Evolutionary conservation across 1,140 invertebrate species (phyloP).

Genomic region (Odontomachus brunneus): DNA sequence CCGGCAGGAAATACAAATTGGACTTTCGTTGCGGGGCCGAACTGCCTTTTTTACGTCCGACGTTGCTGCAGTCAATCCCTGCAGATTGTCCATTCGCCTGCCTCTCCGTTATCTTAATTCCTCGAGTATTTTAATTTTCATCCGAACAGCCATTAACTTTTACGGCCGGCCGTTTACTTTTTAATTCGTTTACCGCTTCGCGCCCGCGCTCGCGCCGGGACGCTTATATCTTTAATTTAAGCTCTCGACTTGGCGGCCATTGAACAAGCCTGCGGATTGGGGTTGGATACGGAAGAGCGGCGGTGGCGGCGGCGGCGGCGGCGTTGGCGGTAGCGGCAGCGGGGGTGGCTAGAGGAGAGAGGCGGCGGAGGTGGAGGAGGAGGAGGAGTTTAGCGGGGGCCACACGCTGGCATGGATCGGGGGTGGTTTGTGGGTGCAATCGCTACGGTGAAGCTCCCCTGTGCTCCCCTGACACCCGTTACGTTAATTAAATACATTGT

Average conservation of each 20-base stretch:
- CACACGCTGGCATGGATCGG: conserved; percentile 72
- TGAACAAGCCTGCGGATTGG: conserved; percentile 75
- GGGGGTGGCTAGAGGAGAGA: conserved; percentile 43
- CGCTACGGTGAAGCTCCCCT: conserved; percentile 76
- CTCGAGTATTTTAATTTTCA: conserved; percentile 85
- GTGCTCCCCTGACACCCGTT: conserved; percentile 82
- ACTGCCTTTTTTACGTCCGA: conserved; percentile 53
- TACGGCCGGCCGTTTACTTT: conserved; percentile 84
- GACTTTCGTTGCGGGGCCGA: conserved; percentile 45
- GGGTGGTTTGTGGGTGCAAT: conserved; percentile 82
- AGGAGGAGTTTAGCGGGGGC: conserved; percentile 72
- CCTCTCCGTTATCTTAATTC: conserved; percentile 78
- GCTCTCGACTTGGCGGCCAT: conserved; percentile 79
- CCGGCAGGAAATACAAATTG: conserved; percentile 54
- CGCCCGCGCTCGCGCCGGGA: conserved; percentile 60
- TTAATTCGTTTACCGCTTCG: conserved; percentile 84
- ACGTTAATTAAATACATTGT: conserved; percentile 86
- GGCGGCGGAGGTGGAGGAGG: conserved; percentile 57
- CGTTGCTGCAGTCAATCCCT: conserved; percentile 61
- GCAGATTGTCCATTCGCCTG: conserved; percentile 59
- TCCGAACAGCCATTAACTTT: conserved; percentile 84
- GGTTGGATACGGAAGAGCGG: conserved; percentile 63
- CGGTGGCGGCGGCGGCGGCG: conserved; percentile 49
- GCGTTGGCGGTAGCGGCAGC: conserved; percentile 36
- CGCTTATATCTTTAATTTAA: conserved; percentile 85